A percentile compares a stretch with the other conserved stretches of the same genome.
These are phyloP conservation scores for Xestia ashworthii DNA, from an alignment of 2,888 invertebrate genomes.

Conservation along the genomic window DNA sequence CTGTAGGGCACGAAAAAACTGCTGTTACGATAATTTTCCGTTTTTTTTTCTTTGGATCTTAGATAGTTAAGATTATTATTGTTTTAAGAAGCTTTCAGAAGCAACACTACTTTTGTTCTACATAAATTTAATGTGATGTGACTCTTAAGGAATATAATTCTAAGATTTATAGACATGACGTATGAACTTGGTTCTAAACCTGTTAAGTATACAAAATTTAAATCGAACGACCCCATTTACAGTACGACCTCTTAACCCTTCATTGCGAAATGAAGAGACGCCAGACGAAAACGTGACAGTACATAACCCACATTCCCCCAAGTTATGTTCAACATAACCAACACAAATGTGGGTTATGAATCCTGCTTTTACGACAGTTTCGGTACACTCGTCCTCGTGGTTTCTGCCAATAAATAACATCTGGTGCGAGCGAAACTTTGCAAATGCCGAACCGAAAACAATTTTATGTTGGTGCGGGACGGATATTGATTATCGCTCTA, in stretches of 20 bases:
- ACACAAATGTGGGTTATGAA: conserved; percentile 69
- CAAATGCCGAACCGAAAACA: conserved; percentile 61
- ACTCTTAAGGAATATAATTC: background rate
- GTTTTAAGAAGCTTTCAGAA: background rate
- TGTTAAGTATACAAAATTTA: conserved; percentile 18
- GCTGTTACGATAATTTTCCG: background rate
- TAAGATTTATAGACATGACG: background rate
- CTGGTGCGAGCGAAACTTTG: conserved; percentile 67
- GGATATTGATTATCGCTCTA: conserved; percentile 55
- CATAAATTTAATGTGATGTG: background rate
- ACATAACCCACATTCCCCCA: conserved; percentile 66
- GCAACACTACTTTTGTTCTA: background rate
- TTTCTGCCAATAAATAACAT: conserved; percentile 71
- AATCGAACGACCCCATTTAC: conserved; percentile 34
- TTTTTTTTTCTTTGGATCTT: background rate
- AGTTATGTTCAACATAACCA: conserved; percentile 55
- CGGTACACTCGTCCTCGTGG: conserved; percentile 64
- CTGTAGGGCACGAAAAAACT: background rate
- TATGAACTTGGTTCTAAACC: conserved; percentile 2
- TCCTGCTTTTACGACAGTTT: conserved; percentile 72
- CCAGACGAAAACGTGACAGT: conserved; percentile 66
- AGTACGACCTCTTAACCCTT: conserved; percentile 46
- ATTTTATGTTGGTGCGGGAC: conserved; percentile 55
- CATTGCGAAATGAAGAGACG: conserved; percentile 46
- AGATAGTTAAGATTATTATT: background rate